Conservation (phyloP, 2,888 invertebrate species). For the Petrophora chlorosata region DNA sequence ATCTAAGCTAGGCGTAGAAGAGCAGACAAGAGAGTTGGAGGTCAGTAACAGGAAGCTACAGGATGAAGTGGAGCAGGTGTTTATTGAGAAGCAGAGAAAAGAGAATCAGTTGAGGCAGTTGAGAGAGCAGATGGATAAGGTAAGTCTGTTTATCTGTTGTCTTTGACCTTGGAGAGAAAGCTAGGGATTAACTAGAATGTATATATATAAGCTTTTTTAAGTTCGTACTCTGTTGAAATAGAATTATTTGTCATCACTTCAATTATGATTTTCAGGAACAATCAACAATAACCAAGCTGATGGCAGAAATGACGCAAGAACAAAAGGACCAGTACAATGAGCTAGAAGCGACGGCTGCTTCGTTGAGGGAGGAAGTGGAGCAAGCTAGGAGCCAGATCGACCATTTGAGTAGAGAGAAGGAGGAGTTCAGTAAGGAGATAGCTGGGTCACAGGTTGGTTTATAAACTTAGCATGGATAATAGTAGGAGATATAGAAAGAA, state of each 20-base stretch:
- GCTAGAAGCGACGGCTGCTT: constrained; percentile 73
- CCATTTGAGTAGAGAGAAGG: constrained; percentile 85
- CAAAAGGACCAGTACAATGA: constrained; percentile 82
- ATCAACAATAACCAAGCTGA: constrained; percentile 85
- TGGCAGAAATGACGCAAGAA: constrained; percentile 86
- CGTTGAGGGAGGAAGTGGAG: constrained; percentile 81
- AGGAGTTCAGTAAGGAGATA: constrained; percentile 87
- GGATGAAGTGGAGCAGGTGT: constrained; percentile 87
- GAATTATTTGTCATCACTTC: neutral
- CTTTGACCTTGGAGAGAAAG: neutral
- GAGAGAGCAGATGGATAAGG: constrained; percentile 87
- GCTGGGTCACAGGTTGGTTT: constrained; percentile 81
- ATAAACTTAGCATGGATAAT: too few relatives aligned
- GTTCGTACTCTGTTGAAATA: too few relatives aligned
- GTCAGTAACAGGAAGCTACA: constrained; percentile 84
- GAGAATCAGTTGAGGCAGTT: constrained; percentile 85
- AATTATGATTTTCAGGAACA: constrained; percentile 74
- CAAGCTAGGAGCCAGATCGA: constrained; percentile 85
- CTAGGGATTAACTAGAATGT: neutral
- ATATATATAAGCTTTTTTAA: neutral
- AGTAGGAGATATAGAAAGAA: too few relatives aligned
- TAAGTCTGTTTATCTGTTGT: constrained; percentile 39
- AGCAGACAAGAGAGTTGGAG: constrained; percentile 84
- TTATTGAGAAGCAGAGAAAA: constrained; percentile 87
- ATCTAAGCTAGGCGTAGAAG: constrained; percentile 83